Evolutionary conservation across 2,888 invertebrate genomes (phyloP), one percentile per base, ranked within the genome.

Genomic region (Resseliella maxima): DNA sequence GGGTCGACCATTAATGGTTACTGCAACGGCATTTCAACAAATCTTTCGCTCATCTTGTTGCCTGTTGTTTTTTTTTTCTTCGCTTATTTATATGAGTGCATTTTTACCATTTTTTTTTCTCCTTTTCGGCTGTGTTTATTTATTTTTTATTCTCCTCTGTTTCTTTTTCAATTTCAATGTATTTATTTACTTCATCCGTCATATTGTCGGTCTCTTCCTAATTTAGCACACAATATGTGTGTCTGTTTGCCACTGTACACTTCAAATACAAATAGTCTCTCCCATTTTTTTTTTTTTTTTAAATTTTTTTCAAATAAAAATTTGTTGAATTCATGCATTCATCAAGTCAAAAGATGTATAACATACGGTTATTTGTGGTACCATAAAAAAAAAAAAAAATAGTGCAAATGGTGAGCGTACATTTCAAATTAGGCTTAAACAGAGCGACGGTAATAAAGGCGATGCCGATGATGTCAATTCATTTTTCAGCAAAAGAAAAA

Each of bases 181-280:
- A 35, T 72, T 36, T n/a, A 35, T 72, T 35, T 15, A 72, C 18
- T 72, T 72, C 35, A 72, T 72, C 15, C 72, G 35, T 72, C 35
- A 72, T 35, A 72, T 35, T 64, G 64, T 72, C 72, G 72, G 35
- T 38, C n/a, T 83, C 83, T 83, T 83, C n/a, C 36, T 38, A 36
- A 38, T 38, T 38, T 83, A 38, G 1, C 24, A n/a, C 8, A 50
- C 46, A 31, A 72, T 15, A 72, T 50, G 15, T 50, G 2, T 59
- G 31, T 72, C 15, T 0, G 72, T 35, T 31, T 72, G 72, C 35
- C 27, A 12, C 2, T 72, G 35, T 35, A 27, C 31, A 72, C 10
- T 59, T 15, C 12, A 72, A 72, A 83, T 38, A 36, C 8, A 83
- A 36, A 36, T 18, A 21, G 15, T 50, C n/a, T n/a, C n/a, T n/a